Percentiles rank a stretch among this genome's conserved stretches.
phyloP scores from a whole-genome alignment of 2,888 invertebrate species.

The Andrena hattorfiana region DNA sequence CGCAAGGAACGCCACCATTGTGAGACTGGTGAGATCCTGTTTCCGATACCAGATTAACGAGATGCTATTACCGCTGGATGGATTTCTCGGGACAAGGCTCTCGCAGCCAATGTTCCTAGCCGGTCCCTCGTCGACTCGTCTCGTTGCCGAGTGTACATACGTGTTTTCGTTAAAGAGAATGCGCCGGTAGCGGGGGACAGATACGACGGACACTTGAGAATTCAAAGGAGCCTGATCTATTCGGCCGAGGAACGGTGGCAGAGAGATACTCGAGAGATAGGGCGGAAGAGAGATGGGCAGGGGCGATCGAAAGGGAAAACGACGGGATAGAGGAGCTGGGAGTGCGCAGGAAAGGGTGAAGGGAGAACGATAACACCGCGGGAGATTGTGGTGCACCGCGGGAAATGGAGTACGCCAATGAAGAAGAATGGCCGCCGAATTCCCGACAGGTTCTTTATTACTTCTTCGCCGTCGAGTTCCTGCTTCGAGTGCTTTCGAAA shows the following conservation, averaged over 20 bases:
- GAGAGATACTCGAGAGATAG: constrained; percentile 35
- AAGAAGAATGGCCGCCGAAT: constrained; percentile 75
- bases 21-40: constrained; percentile 17
- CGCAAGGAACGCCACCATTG: background rate
- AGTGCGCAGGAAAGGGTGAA: constrained; percentile 4
- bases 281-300: background rate
- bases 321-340: background rate
- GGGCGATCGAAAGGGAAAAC: constrained; percentile 13
- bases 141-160: constrained; percentile 16
- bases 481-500: constrained; percentile 52
- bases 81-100: constrained; percentile 38
- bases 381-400: constrained; percentile 71
- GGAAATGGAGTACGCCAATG: constrained; percentile 75
- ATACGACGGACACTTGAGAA: constrained; percentile 64
- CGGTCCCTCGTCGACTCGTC: constrained; percentile 38
- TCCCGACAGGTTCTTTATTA: constrained; percentile 76
- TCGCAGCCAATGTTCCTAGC: background rate
- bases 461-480: constrained; percentile 60
- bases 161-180: constrained; percentile 61
- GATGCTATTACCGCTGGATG: constrained; percentile 55
- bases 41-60: constrained; percentile 59
- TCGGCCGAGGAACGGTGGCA: constrained; percentile 16
- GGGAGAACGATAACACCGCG: constrained; percentile 64
- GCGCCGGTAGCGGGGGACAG: constrained; percentile 44
- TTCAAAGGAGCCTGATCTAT: constrained; percentile 63